Evolutionary conservation across 2,113 vertebrate species (phyloP).

Genomic region (Recurvirostra avosetta): DNA sequence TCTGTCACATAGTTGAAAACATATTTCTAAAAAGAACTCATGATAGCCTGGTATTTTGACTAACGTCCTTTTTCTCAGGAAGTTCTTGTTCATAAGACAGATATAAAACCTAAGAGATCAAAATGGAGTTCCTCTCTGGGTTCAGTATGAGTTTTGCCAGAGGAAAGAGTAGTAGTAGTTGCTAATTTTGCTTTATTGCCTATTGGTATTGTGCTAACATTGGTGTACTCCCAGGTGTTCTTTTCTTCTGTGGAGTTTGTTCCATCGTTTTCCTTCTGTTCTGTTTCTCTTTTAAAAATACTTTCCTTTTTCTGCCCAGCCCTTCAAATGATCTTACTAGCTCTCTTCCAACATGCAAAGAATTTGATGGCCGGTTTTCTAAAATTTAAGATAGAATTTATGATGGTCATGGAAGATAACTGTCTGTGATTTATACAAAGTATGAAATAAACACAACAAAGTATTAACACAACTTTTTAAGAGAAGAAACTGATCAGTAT

Average conservation of each 20-base stretch:
- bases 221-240: background rate
- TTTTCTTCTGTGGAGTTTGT: background rate
- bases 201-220: background rate
- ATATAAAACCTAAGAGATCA: background rate
- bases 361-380: background rate
- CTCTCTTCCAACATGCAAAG: background rate
- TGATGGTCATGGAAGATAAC: background rate
- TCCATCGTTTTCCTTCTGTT: background rate
- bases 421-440: background rate
- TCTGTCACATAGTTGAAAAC: background rate
- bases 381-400: background rate
- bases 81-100: background rate
- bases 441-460: background rate
- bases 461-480: background rate
- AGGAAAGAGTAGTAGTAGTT: background rate
- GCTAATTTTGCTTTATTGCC: background rate
- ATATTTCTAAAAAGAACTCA: background rate
- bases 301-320: background rate
- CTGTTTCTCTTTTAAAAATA: background rate
- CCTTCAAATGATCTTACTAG: background rate
- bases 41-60: background rate
- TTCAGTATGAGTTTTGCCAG: background rate
- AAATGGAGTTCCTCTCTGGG: background rate
- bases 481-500: background rate
- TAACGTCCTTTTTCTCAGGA: background rate